These are phyloP conservation scores for Neodiprion lecontei DNA, from an alignment of 1,140 invertebrate species.

Conservation along the genomic window DNA sequence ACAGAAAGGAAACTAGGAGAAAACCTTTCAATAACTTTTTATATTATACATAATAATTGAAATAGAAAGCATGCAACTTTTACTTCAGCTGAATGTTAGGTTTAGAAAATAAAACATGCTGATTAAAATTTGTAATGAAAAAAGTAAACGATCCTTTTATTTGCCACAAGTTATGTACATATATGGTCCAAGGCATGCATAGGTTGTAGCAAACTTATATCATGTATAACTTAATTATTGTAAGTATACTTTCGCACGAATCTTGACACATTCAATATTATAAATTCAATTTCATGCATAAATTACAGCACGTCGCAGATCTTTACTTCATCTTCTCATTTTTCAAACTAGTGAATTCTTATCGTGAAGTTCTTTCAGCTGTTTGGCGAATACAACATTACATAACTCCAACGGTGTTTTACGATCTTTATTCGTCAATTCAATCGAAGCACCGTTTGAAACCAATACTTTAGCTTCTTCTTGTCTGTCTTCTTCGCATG, in stretches of 20 bases:
- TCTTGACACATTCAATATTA: background rate
- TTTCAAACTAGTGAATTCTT: background rate
- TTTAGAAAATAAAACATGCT: too few relatives aligned
- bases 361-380: constrained; percentile 41
- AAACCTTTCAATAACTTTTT: too few relatives aligned
- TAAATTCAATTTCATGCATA: constrained; percentile 12
- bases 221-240: constrained; percentile 34
- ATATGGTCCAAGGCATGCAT: too few relatives aligned
- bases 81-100: too few relatives aligned
- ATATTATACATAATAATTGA: too few relatives aligned
- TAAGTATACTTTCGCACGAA: background rate
- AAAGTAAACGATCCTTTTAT: background rate
- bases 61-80: too few relatives aligned
- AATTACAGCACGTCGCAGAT: too few relatives aligned
- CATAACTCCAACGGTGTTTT: constrained; percentile 76
- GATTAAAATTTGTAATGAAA: background rate
- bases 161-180: background rate
- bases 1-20: too few relatives aligned
- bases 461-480: constrained; percentile 75
- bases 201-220: background rate
- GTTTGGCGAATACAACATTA: constrained; percentile 49
- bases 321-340: constrained; percentile 1
- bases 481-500: constrained; percentile 82
- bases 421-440: constrained; percentile 73
- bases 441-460: constrained; percentile 69